Evolutionary conservation across 2,113 vertebrate genomes (phyloP), one percentile per base, ranked within the genome.

Genomic region (Etheostoma cragini): DNA sequence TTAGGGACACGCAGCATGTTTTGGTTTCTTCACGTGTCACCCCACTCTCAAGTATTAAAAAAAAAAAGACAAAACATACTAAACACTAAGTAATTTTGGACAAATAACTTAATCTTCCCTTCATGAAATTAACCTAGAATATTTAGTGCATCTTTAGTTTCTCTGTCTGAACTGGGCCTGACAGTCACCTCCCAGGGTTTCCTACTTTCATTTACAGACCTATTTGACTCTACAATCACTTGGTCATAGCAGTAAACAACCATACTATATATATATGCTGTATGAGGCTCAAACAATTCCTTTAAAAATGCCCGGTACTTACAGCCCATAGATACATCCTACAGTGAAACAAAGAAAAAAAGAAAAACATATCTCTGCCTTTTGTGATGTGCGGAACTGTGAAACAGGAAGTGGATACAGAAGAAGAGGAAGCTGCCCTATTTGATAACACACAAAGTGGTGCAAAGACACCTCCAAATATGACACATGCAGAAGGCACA

Each of bases 341-440:
- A 50, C 49, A 56, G 26, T 49, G 49, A 78, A 64, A 81, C 56
- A 45, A 26, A 69, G 56, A 64, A 70, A 42, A 30, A 72, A 12
- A 74, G 68, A 78, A 52, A 58, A 30, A n/a, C 35, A 33, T 13
- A 42, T 35, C 33, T 64, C 21, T 30, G 76, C 73, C 50, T 73
- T 66, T 78, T 82, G 64, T 66, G 50, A 84, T 85, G 80, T 86
- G 81, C 69, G 86, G 75, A 87, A 90, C 76, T 80, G 4, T 85
- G 81, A 93, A 95, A 94, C 92, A 94, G 94, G 95, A 95, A 95
- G 93, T 95, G 90, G 86, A 92, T 82, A 84, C 33, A 85, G 56
- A 87, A 82, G 88, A 81, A 91, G 93, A 78, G 95, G 95, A 95
- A 95, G 92, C 91, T 93, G 92, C 47, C 58, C 70, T 82, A 82